Conservation (phyloP, 2,113 vertebrate species). For the Anoplopoma fimbria region DNA sequence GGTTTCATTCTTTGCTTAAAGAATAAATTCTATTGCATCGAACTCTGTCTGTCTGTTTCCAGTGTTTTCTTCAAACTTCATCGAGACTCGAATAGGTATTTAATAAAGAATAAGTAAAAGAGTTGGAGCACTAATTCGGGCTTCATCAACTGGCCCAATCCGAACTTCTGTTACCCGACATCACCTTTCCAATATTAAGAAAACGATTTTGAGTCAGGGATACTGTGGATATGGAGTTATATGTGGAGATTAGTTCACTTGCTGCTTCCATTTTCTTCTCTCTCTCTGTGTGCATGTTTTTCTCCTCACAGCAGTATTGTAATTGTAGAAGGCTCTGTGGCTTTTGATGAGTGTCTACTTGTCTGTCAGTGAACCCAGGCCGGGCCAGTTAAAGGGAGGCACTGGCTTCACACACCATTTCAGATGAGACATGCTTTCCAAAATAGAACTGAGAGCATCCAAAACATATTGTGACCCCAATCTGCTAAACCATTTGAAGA, state of each 20-base stretch:
- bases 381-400: constrained; percentile 16
- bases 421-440: constrained; percentile 29
- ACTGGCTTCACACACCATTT: constrained; percentile 40
- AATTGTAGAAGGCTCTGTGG: constrained; percentile 42
- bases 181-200: neutral
- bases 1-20: no score
- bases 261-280: neutral
- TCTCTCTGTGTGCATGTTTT: neutral
- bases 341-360: constrained; percentile 35
- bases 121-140: no score
- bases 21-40: no score
- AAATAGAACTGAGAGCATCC: constrained; percentile 38
- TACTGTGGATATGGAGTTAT: no score
- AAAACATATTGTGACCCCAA: constrained; percentile 1
- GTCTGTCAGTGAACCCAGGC: constrained; percentile 11
- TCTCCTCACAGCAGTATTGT: constrained; percentile 5
- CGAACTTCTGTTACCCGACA: no score
- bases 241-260: neutral
- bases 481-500: neutral
- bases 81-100: no score
- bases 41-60: no score
- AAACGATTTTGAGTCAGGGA: neutral
- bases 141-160: no score
- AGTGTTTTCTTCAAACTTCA: no score
- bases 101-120: no score